These are phyloP conservation scores for Koerneria pararmatus DNA, from an alignment of 2,888 invertebrate genomes.

Conservation along the genomic window DNA sequence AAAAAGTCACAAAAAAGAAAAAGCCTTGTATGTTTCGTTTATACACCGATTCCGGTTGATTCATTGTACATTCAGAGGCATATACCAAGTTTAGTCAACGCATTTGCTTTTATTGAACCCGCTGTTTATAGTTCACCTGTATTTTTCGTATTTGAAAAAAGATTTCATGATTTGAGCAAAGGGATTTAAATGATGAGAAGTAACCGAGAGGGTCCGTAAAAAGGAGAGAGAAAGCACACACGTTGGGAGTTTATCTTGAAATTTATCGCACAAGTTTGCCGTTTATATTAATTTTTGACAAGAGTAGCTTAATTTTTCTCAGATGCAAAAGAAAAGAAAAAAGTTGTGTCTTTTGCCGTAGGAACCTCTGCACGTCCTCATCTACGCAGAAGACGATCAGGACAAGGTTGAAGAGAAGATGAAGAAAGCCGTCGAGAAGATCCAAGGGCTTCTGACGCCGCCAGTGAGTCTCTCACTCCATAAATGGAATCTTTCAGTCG, in stretches of 20 bases:
- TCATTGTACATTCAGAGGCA: not conserved
- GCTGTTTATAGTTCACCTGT: not conserved
- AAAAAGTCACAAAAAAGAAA: not conserved
- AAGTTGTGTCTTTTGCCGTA: no score
- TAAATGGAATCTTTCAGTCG: no score
- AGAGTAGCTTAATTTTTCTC: no score
- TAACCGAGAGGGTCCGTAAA: conserved; percentile 87
- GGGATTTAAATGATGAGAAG: no score
- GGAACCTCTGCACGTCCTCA: conserved; percentile 24
- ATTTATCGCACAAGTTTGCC: no score
- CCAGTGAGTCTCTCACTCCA: conserved; percentile 12
- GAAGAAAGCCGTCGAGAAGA: conserved; percentile 14
- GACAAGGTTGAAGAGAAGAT: conserved; percentile 21
- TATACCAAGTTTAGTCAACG: not conserved
- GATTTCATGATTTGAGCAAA: not conserved
- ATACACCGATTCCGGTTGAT: not conserved
- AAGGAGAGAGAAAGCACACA: conserved; percentile 97
- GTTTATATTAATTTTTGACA: no score
- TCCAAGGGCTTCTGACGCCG: conserved; percentile 20
- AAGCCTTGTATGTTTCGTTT: not conserved
- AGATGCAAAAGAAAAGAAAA: no score
- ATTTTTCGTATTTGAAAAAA: not conserved
- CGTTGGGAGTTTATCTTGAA: no score
- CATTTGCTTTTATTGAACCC: not conserved
- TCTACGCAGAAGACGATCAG: conserved; percentile 14